Conservation (phyloP, 2,797 vertebrate genomes). For the Mormyrus proboscirostris region DNA sequence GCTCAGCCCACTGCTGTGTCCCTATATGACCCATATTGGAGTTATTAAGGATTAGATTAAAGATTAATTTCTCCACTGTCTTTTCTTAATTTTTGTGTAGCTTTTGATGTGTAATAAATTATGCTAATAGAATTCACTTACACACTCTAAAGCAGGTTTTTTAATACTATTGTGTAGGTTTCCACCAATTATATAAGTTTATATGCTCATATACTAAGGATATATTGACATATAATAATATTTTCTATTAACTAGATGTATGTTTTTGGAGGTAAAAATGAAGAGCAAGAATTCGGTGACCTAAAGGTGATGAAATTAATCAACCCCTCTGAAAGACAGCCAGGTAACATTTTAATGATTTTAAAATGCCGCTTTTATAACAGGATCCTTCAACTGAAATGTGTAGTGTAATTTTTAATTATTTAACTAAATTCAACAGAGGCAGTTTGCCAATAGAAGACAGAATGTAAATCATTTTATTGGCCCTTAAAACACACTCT, state of each 20-base stretch:
- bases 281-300: constrained; percentile 61
- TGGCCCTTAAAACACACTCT: not conserved
- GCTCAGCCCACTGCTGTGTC: not conserved
- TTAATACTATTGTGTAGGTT: not conserved
- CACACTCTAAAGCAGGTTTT: not conserved
- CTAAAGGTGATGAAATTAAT: constrained; percentile 63
- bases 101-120: not conserved
- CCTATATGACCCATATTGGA: not conserved
- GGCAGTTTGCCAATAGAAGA: not conserved
- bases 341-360: constrained; percentile 45
- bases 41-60: not conserved
- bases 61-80: not conserved
- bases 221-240: not conserved
- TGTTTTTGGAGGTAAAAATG: constrained; percentile 60
- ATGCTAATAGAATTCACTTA: not conserved
- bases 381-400: not conserved
- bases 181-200: not conserved
- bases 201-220: not conserved
- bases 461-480: not conserved
- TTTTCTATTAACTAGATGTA: constrained; percentile 49
- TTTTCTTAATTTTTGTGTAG: not conserved
- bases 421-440: not conserved
- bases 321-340: constrained; percentile 64
- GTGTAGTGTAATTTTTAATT: not conserved
- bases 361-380: not conserved